Evolutionary conservation across 1,140 invertebrate genomes (phyloP).

Genomic region (Penaeus vannamei): DNA sequence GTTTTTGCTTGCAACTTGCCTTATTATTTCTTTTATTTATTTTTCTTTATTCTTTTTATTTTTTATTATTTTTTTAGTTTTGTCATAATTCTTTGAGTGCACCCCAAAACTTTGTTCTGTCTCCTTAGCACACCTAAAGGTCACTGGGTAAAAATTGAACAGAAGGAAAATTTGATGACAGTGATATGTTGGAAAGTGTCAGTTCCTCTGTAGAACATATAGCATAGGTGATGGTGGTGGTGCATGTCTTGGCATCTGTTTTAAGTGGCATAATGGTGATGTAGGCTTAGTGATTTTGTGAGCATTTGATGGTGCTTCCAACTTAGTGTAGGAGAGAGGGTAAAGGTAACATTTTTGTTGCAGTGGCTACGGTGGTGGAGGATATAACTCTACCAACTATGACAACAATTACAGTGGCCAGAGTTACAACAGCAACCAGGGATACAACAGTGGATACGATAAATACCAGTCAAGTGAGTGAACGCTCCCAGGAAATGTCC

Average conservation of each 20-base stretch:
- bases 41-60: background rate
- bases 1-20: no score
- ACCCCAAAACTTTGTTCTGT: conserved; percentile 46
- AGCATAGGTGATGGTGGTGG: background rate
- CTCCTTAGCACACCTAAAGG: conserved; percentile 36
- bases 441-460: conserved; percentile 56
- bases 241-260: conserved; percentile 36
- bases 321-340: background rate
- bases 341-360: conserved; percentile 10
- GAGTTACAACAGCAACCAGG: conserved; percentile 37
- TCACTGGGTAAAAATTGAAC: conserved; percentile 20
- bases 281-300: conserved; percentile 5
- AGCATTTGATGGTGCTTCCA: background rate
- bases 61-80: background rate
- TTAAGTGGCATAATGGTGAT: conserved; percentile 11
- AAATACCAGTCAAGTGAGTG: conserved; percentile 60
- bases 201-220: conserved; percentile 9
- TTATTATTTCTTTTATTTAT: no score
- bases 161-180: background rate
- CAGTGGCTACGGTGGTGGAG: conserved; percentile 53
- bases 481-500: no score
- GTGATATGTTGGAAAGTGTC: conserved; percentile 49
- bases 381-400: conserved; percentile 47
- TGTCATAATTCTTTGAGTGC: background rate
- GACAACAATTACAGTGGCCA: conserved; percentile 29